Evolutionary conservation across 2,888 invertebrate species (phyloP), one percentile per base, ranked within the genome.

Genomic region (Erannis defoliaria): DNA sequence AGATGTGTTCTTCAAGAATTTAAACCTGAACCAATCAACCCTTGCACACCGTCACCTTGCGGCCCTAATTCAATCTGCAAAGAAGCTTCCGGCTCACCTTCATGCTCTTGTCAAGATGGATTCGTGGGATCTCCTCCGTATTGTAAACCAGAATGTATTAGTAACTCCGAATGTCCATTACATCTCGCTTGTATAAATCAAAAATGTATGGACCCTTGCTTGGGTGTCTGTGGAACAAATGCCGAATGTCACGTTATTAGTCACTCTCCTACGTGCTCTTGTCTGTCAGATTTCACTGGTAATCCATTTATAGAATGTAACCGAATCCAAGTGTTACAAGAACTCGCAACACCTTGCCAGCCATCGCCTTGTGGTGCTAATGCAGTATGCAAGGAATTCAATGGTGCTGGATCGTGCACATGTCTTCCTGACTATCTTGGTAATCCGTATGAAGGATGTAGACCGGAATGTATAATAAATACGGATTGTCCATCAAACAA

Each of bases 11-110:
- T 84, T 29, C 87, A 88, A 83, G 82, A 86, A 88, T 93, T 90
- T 74, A 90, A 85, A 74, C 93, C 93, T 18, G 88, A 90, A 68
- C 80, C 84, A 40, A 76, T 90, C 29, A 94, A 96, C 75, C 96
- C 96, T n/a, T 97, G 97, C 76, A 87, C 92, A 55, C 96, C 97
- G 53, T 96, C 96, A 35, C 97, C 97, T 0, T 97, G 97, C 81
- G 97, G 97, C n/a, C 95, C 96, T 0, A 95, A 96, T 80, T 94
- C 97, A 0, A 93, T 96, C 76, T 97, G 97, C 75, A 94, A 94
- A 78, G 94, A 95, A 66, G 86, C 93, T 10, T 95, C 95, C 46
- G 95, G 95, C 38, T 91, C 94, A 33, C 96, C 96, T 0, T 95
- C 96, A 1, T 97, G 97, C 79, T 95, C 96, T 10, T 97, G 97